Conservation (phyloP, 2,113 vertebrate species). For the Enhydra lutris region DNA sequence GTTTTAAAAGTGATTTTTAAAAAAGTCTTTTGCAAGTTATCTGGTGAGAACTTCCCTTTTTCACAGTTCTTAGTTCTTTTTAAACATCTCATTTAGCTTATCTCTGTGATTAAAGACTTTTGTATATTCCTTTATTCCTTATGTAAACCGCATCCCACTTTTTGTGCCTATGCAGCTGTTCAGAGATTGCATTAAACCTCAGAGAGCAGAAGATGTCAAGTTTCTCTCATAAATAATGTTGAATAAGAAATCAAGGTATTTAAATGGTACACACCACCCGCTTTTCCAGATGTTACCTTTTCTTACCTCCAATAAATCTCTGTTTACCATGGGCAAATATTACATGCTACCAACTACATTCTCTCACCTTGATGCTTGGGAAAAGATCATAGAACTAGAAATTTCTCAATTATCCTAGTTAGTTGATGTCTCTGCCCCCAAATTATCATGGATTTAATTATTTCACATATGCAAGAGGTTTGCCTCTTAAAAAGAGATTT, state of each 20-base stretch:
- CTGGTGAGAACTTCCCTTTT: not conserved
- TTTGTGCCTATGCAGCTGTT: constrained; percentile 27
- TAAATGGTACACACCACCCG: not conserved
- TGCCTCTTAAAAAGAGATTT: not conserved
- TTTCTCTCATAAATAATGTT: constrained; percentile 44
- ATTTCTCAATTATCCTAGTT: not conserved
- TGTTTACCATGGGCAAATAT: not conserved
- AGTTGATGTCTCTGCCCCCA: not conserved
- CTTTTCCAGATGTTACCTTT: constrained; percentile 43
- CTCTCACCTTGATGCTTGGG: not conserved
- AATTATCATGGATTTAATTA: not conserved
- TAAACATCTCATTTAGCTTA: not conserved
- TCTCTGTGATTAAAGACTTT: constrained; percentile 40
- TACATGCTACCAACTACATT: not conserved
- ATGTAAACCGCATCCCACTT: not conserved
- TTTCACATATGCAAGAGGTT: not conserved
- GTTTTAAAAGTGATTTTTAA: not conserved
- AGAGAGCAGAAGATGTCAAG: constrained; percentile 34
- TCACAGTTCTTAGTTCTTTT: not conserved
- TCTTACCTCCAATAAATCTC: constrained; percentile 23
- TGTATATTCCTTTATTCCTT: not conserved
- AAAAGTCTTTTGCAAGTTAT: not conserved
- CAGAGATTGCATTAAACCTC: constrained; percentile 29
- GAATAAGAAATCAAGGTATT: constrained; percentile 50
- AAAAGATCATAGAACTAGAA: not conserved